These are phyloP conservation scores for Megaustenia siamemsis DNA, from an alignment of 2,888 invertebrate species.

Conservation along the genomic window DNA sequence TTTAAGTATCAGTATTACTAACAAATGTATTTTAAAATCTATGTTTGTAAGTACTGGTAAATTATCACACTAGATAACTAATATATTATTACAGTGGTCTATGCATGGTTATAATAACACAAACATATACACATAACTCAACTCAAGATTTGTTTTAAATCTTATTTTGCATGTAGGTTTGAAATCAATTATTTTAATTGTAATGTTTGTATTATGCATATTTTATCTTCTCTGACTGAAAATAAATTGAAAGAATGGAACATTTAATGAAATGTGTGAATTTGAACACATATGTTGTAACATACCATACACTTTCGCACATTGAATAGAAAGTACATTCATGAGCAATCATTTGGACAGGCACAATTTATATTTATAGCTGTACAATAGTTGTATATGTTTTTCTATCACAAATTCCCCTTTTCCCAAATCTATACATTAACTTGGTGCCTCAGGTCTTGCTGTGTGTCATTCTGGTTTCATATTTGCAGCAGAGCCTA, in stretches of 20 bases:
- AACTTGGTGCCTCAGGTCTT: constrained; percentile 33
- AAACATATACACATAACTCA: too few species aligned
- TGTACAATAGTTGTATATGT: background rate
- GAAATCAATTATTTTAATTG: too few species aligned
- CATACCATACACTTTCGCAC: background rate
- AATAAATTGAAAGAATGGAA: background rate
- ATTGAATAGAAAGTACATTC: background rate
- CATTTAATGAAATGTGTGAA: background rate
- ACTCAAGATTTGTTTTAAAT: too few species aligned
- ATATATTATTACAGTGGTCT: too few species aligned
- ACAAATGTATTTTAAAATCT: background rate
- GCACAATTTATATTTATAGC: background rate
- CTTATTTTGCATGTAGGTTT: too few species aligned
- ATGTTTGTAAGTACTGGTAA: background rate
- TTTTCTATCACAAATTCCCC: background rate
- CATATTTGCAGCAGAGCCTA: constrained; percentile 22
- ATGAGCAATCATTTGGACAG: background rate
- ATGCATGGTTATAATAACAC: too few species aligned
- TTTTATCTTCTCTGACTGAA: background rate
- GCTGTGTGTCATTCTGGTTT: constrained; percentile 16
- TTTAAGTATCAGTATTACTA: background rate
- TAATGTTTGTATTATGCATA: too few species aligned
- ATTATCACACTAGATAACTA: too few species aligned
- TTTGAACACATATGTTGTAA: background rate
- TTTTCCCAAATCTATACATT: background rate